phyloP scores from a whole-genome alignment of 2,797 vertebrate species.

The Sebastes taczanowskii region DNA sequence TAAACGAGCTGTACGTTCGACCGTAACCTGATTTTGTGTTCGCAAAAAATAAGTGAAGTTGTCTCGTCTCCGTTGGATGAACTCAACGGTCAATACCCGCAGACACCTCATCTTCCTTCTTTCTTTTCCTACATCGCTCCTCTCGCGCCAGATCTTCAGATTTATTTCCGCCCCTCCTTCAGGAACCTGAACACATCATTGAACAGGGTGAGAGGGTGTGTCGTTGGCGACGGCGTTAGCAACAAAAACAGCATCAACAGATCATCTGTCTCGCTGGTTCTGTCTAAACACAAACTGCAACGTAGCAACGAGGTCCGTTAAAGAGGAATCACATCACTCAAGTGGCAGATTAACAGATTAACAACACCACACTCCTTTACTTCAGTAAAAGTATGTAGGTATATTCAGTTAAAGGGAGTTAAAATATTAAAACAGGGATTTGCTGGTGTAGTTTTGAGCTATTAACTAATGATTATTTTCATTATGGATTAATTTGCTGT shows the following conservation, averaged over 20 bases:
- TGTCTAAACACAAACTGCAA: slow-evolving; percentile 18
- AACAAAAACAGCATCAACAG: slow-evolving; percentile 3
- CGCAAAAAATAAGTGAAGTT: too few relatives aligned
- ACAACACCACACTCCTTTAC: too few relatives aligned
- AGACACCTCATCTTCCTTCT: slow-evolving; percentile 1
- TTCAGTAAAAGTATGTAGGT: not conserved
- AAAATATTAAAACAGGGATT: too few relatives aligned
- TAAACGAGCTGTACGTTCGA: too few relatives aligned
- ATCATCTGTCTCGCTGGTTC: not conserved
- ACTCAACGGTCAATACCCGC: not conserved
- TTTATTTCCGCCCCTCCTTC: not conserved
- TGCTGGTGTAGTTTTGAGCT: too few relatives aligned
- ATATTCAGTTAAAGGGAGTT: too few relatives aligned
- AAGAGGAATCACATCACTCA: not conserved
- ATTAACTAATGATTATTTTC: too few relatives aligned
- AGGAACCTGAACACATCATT: not conserved
- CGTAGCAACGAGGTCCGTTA: slow-evolving; percentile 29
- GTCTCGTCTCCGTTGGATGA: not conserved
- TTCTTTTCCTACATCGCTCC: not conserved
- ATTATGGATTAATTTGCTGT: too few relatives aligned
- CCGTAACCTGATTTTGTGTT: not conserved
- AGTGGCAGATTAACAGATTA: too few relatives aligned
- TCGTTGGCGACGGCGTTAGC: not conserved
- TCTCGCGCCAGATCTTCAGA: not conserved
- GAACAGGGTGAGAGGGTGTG: not conserved